A percentile compares a stretch with the other conserved stretches of the same genome.
Conservation (phyloP, 53 echinoderm and acorn worm species). For the Echinometra lucunter region DNA sequence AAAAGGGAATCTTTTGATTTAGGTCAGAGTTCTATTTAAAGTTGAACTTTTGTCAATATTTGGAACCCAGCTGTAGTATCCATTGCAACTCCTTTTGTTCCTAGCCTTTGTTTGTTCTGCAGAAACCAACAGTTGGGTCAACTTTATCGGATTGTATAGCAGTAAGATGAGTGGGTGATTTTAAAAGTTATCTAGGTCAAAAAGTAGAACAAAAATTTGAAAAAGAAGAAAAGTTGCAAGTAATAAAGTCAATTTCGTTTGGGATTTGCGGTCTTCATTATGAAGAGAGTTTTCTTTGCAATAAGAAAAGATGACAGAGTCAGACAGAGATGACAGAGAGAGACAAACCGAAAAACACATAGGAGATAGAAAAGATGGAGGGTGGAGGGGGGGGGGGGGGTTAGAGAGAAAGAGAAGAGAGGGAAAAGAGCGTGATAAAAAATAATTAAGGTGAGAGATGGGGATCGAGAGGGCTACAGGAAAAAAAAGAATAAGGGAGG, state of each 20-base stretch:
- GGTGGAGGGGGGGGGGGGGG: background rate
- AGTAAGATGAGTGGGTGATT: background rate
- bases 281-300: background rate
- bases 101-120: background rate
- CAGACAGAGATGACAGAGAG: background rate
- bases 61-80: conserved; percentile 34
- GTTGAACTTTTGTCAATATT: conserved; percentile 47
- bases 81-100: conserved; percentile 36
- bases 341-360: background rate
- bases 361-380: background rate
- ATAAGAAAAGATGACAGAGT: background rate
- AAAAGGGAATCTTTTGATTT: conserved; percentile 18
- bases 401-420: background rate
- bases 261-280: background rate
- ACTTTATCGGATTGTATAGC: background rate
- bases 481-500: background rate
- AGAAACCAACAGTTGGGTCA: conserved; percentile 47
- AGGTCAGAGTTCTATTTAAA: conserved; percentile 38
- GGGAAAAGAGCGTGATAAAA: background rate
- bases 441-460: too few relatives aligned
- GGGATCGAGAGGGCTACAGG: too few relatives aligned
- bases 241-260: background rate
- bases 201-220: background rate
- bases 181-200: background rate
- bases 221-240: background rate